Percentiles rank a stretch among this genome's conserved stretches.
phyloP scores from a whole-genome alignment of 1,140 invertebrate species.

The Drosophila kohkoa region DNA sequence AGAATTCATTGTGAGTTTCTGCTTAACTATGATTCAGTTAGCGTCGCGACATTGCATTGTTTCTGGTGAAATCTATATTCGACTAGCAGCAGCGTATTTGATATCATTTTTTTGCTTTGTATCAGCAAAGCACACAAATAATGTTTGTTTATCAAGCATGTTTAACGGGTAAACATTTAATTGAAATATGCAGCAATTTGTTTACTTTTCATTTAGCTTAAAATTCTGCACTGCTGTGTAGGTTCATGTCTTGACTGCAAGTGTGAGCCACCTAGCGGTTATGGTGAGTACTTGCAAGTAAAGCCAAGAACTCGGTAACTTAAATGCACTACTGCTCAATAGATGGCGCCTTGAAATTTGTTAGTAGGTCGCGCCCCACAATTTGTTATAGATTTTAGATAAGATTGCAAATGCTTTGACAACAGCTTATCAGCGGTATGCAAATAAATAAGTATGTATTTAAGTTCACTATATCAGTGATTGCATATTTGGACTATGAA shows the following conservation, averaged over 20 bases:
- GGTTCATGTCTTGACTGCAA: conserved; percentile 8
- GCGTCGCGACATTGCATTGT: conserved; percentile 6
- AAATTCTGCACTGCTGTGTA: background rate
- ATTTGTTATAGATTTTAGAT: background rate
- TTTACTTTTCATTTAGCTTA: conserved; percentile 13
- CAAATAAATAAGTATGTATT: too few species aligned
- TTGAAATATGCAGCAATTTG: conserved; percentile 2
- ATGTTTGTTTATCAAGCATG: background rate
- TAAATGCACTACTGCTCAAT: background rate
- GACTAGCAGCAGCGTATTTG: background rate
- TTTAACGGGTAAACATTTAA: conserved; percentile 12
- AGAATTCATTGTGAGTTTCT: background rate
- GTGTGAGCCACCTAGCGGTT: background rate
- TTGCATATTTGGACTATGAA: too few species aligned
- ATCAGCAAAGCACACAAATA: background rate
- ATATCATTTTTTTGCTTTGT: background rate
- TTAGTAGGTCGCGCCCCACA: too few species aligned
- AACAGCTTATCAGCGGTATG: too few species aligned
- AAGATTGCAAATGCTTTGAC: background rate
- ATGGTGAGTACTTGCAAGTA: background rate
- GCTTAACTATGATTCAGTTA: conserved; percentile 4
- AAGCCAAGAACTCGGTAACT: background rate
- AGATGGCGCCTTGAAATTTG: too few species aligned
- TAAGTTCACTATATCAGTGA: too few species aligned
- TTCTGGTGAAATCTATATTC: conserved; percentile 17